phyloP scores from a whole-genome alignment of 2,888 invertebrate genomes.

The Andrena camellia region DNA sequence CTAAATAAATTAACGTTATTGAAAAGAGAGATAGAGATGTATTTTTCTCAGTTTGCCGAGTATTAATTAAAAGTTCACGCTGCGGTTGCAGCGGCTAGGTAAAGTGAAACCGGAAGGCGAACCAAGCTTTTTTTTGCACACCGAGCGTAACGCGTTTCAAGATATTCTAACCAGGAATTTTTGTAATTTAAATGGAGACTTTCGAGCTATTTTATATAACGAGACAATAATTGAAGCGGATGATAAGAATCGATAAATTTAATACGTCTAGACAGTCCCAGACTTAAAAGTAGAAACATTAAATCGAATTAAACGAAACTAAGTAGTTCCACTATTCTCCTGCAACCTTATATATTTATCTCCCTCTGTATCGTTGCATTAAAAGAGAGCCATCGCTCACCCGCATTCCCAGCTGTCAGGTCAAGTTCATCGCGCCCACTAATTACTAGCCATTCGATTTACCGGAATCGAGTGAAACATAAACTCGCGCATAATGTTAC shows the following conservation, averaged over 20 bases:
- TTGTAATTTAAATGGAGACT: constrained; percentile 44
- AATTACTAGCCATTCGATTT: too few species aligned
- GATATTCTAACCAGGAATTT: constrained; percentile 31
- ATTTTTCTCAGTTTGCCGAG: constrained; percentile 5
- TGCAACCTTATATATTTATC: neutral
- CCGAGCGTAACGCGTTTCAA: constrained; percentile 35
- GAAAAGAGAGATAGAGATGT: neutral
- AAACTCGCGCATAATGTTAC: too few species aligned
- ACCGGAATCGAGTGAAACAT: too few species aligned
- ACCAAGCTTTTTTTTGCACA: constrained; percentile 33
- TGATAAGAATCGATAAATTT: neutral
- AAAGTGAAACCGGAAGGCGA: constrained; percentile 52
- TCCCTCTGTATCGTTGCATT: neutral
- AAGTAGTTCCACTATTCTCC: neutral
- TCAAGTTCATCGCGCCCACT: too few species aligned
- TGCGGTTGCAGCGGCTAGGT: constrained; percentile 40
- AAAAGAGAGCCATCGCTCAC: neutral
- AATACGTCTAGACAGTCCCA: neutral
- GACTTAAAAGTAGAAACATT: neutral
- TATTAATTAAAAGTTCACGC: constrained; percentile 55
- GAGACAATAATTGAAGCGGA: constrained; percentile 8
- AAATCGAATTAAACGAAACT: neutral
- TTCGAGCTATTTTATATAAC: constrained; percentile 3
- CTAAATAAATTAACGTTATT: neutral
- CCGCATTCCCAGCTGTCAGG: too few species aligned